These are phyloP conservation scores for Drosophila percnosoma DNA, from an alignment of 2,888 invertebrate species.

Conservation along the genomic window DNA sequence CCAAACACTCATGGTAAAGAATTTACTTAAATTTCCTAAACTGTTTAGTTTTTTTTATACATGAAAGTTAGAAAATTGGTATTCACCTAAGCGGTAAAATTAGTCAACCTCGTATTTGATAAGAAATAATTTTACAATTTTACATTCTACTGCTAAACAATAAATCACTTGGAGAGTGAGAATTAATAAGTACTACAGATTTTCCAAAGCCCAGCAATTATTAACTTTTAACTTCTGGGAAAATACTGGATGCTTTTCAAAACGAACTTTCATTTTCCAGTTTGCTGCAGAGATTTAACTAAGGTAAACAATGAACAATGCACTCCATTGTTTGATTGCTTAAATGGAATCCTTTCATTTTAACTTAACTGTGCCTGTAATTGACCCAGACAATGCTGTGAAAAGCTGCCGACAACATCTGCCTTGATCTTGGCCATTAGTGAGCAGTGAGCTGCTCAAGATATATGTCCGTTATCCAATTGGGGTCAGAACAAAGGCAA, in stretches of 20 bases:
- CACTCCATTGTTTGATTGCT: constrained; percentile 58
- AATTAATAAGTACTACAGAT: neutral
- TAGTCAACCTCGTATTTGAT: neutral
- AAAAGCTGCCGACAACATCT: constrained; percentile 13
- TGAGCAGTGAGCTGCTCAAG: constrained; percentile 29
- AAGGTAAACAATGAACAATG: constrained; percentile 56
- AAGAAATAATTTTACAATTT: neutral
- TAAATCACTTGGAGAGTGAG: neutral
- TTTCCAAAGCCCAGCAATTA: neutral
- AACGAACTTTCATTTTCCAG: constrained; percentile 31
- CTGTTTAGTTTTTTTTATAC: neutral
- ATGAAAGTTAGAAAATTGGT: neutral
- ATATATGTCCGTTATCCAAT: constrained; percentile 24
- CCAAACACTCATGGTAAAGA: neutral
- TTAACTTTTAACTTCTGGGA: neutral
- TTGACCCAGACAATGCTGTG: constrained; percentile 31
- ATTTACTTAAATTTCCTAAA: neutral
- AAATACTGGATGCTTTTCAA: constrained; percentile 6
- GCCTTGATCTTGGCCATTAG: constrained; percentile 65
- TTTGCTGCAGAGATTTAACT: constrained; percentile 29
- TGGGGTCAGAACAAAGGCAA: constrained; percentile 26
- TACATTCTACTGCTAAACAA: neutral
- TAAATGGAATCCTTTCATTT: constrained; percentile 61
- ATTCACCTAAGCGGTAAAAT: neutral
- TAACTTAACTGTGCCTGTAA: constrained; percentile 43